Evolutionary conservation across 2,888 invertebrate genomes (phyloP).

Genomic region (Cepaea hortensis): DNA sequence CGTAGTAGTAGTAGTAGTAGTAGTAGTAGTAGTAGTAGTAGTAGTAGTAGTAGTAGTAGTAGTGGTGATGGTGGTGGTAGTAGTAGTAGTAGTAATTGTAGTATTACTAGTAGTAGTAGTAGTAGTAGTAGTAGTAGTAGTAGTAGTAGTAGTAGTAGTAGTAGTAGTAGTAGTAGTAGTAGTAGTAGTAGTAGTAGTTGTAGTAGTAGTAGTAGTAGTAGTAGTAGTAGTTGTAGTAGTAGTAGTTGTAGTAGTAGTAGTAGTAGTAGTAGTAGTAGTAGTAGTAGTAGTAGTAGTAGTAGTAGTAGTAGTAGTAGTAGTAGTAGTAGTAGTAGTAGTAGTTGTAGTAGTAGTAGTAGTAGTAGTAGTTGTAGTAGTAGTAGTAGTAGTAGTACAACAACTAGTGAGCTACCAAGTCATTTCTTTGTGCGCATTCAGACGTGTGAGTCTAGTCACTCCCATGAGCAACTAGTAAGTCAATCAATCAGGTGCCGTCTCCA

Average conservation of each 20-base stretch:
- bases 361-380: too few species aligned
- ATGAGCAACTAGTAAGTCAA: too few species aligned
- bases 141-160: background rate
- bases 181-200: constrained; percentile 4
- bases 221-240: background rate
- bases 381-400: too few species aligned
- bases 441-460: too few species aligned
- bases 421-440: too few species aligned
- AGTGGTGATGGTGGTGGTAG: background rate
- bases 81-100: background rate
- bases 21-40: background rate
- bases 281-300: background rate
- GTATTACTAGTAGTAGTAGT: background rate
- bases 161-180: constrained; percentile 12
- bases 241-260: background rate
- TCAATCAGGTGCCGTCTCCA: too few species aligned
- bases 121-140: background rate
- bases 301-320: constrained; percentile 4
- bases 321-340: background rate
- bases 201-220: background rate
- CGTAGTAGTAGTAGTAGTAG: background rate
- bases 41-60: constrained; percentile 16
- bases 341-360: too few species aligned
- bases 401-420: too few species aligned
- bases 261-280: background rate